Conservation (phyloP, 2,888 invertebrate species). For the Pollenia amentaria region DNA sequence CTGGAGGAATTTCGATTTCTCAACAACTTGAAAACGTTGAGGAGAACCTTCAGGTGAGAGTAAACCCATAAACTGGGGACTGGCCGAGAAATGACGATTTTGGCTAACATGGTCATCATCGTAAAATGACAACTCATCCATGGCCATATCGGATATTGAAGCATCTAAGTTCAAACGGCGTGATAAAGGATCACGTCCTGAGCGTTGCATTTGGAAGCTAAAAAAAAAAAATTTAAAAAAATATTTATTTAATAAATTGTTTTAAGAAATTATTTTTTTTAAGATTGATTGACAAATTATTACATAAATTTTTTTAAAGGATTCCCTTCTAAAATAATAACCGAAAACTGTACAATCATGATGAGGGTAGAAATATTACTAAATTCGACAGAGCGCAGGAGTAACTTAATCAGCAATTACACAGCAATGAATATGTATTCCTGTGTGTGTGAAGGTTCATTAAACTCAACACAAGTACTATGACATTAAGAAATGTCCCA, state of each 20-base stretch:
- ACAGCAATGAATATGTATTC: background rate
- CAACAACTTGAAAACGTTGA: slow-evolving; percentile 81
- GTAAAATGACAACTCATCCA: slow-evolving; percentile 84
- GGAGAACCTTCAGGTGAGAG: slow-evolving; percentile 84
- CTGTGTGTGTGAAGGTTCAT: slow-evolving; percentile 69
- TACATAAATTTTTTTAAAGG: slow-evolving; percentile 56
- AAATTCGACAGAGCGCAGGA: slow-evolving; percentile 52
- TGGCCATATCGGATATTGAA: slow-evolving; percentile 77
- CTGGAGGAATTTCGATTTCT: slow-evolving; percentile 67
- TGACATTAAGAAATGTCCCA: slow-evolving; percentile 35
- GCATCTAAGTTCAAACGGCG: slow-evolving; percentile 75
- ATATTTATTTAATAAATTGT: slow-evolving; percentile 37
- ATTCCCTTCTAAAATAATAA: slow-evolving; percentile 53
- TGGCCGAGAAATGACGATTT: slow-evolving; percentile 75
- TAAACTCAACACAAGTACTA: slow-evolving; percentile 66
- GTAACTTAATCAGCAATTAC: slow-evolving; percentile 40
- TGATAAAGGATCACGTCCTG: slow-evolving; percentile 57
- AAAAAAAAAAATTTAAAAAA: slow-evolving; percentile 66
- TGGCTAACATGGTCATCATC: slow-evolving; percentile 77
- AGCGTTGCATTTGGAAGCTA: slow-evolving; percentile 72
- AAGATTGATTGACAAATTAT: slow-evolving; percentile 31
- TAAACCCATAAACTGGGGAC: slow-evolving; percentile 80
- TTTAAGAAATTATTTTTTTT: slow-evolving; percentile 36
- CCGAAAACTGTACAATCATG: slow-evolving; percentile 69
- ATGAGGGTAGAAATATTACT: slow-evolving; percentile 70